Evolutionary conservation across 2,888 invertebrate species (phyloP), one percentile per base, ranked within the genome.

Genomic region (Cephus pygmeus): DNA sequence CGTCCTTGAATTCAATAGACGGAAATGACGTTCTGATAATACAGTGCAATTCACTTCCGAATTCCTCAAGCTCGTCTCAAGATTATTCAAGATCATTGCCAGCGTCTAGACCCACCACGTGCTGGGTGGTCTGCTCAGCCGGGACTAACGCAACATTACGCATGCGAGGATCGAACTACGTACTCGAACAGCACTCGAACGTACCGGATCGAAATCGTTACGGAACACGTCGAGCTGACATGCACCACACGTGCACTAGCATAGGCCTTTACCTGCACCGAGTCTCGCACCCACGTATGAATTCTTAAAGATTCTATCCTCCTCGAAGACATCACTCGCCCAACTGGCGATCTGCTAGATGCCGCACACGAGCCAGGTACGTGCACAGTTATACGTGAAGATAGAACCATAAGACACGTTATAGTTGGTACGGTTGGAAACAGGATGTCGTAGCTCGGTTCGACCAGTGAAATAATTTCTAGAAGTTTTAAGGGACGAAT

Each of bases 101-200:
- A 30, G 31, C 1, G 71, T 71, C 71, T 11, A 71, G 71, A 71
- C 71, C 15, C 40, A 33, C 31, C 31, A 71, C 71, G 71, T 71
- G 71, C 15, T 71, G 71, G 71, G 71, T 71, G 71, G 71, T 71
- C 71, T 33, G 71, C 71, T 30, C 12, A 71, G 15, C 71, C 71
- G 15, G 30, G 30, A 71, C 71, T 71, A 71, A 71, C 9, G 30
- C 71, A 15, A 40, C 71, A 33, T 71, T 71, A 30, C 71, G 33
- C 71, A 71, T 11, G 11, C 71, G 9, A 12, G 71, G 12, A 33
- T 71, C 40, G 40, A 40, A 40, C 71, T 71, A 71, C 71, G 71
- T 71, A 71, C 40, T 40, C 40, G 40, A 40, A 40, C 15, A 23
- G 23, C 40, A 40, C 40, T 40, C 23, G 23, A 40, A 40, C 71